Evolutionary conservation across 2,797 vertebrate species (phyloP), one percentile per base, ranked within the genome.

Genomic region (Sebastes taczanowskii): DNA sequence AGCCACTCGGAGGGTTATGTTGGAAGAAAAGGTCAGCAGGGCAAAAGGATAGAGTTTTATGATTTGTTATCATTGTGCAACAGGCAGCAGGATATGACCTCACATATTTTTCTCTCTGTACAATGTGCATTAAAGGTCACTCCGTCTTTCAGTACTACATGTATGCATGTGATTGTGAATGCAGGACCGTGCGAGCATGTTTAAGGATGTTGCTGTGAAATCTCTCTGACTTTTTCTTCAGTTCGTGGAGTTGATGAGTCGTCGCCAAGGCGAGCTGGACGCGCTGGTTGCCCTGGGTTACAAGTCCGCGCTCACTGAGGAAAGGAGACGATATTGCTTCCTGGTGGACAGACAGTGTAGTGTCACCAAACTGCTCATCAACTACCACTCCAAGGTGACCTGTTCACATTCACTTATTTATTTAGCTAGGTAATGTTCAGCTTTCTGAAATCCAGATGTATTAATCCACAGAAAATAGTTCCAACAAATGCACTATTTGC

Each of bases 221-320:
- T 35, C 49, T 72, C 59, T 75, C 46, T 55, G 3, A 9, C 64
- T 59, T 71, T 61, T 63, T 4, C 67, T 60, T 55, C 88, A 97
- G 96, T 97, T 95, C 79, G 97, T 97, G 84, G 97, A 97, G 91
- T 65, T 97, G 86, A 96, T 97, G 96, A 97, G 97, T 85, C 95
- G 96, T 22, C 95, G 96, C 6, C 97, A 97, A 82, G 95, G 93
- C 0, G 97, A 97, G 81, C 81, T 97, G 92, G 96, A 97, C 70
- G 85, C 91, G 2, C 92, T 97, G 82, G 96, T 97, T 55, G 96
- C 97, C 2, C 91, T 96, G 18, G 97, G 96, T 69, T 97, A 97
- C 89, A 96, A 92, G 80, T 96, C 96, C 0, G 97, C 97, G 2
- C 94, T 97, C 53, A 97, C 96, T 0, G 97, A 97, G 89, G 97